phyloP scores from a whole-genome alignment of 1,140 invertebrate species.

The Caenorhabditis remanei region DNA sequence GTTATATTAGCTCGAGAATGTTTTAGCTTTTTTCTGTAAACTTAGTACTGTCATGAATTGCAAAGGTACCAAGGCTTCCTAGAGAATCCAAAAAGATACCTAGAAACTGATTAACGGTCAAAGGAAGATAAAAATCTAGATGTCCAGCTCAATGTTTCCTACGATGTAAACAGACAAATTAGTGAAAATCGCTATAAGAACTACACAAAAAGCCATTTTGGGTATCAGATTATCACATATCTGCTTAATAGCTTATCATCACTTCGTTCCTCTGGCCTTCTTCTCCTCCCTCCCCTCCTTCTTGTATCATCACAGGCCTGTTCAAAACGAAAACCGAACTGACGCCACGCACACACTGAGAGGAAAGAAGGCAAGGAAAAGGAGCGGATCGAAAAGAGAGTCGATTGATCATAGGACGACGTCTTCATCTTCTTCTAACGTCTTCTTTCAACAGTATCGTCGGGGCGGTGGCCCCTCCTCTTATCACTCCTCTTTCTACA shows the following conservation, averaged over 20 bases:
- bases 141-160: no score
- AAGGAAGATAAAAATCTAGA: no score
- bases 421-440: slow-evolving; percentile 1
- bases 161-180: no score
- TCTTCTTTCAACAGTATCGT: slow-evolving; percentile 36
- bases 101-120: no score
- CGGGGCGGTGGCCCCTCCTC: slow-evolving; percentile 49
- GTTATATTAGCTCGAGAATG: no score
- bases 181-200: background rate
- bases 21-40: no score
- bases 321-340: slow-evolving; percentile 51
- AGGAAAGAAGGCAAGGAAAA: background rate
- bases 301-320: slow-evolving; percentile 15
- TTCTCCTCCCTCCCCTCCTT: background rate
- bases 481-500: slow-evolving; percentile 27
- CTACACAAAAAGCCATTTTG: slow-evolving; percentile 25
- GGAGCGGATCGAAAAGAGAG: slow-evolving; percentile 46
- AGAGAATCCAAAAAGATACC: no score
- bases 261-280: slow-evolving; percentile 39
- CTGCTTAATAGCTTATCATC: slow-evolving; percentile 53
- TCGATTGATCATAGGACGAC: slow-evolving; percentile 48
- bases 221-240: slow-evolving; percentile 39
- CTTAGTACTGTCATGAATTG: no score
- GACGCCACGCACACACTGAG: background rate
- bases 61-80: no score